phyloP scores from a whole-genome alignment of 1,140 invertebrate genomes.

The Drosophila tani region DNA sequence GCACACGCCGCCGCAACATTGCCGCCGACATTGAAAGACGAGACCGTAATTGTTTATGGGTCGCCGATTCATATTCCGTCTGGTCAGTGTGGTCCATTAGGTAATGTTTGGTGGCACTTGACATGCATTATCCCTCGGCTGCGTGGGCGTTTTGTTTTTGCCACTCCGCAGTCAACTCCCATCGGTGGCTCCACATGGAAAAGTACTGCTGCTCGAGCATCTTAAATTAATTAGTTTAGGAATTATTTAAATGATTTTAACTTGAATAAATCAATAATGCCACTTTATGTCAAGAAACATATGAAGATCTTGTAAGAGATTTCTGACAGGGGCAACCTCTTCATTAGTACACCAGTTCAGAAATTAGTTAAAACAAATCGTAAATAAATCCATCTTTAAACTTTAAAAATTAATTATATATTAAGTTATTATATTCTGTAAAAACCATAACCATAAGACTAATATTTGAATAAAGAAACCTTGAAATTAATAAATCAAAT shows the following conservation, averaged over 20 bases:
- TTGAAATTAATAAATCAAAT: too few species aligned
- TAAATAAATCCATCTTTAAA: too few species aligned
- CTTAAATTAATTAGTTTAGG: not conserved
- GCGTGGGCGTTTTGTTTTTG: slow-evolving; percentile 65
- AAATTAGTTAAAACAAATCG: too few species aligned
- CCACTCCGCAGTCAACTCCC: slow-evolving; percentile 49
- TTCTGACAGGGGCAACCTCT: too few species aligned
- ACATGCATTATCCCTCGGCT: slow-evolving; percentile 41
- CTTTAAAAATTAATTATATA: too few species aligned
- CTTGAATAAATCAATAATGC: too few species aligned
- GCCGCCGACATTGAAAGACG: slow-evolving; percentile 73
- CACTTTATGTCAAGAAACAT: too few species aligned
- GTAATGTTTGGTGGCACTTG: slow-evolving; percentile 64
- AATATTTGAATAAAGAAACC: too few species aligned
- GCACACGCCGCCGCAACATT: slow-evolving; percentile 68
- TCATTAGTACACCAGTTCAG: too few species aligned
- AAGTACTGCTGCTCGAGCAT: not conserved
- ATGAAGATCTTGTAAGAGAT: too few species aligned
- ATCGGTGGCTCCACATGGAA: not conserved
- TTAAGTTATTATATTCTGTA: too few species aligned
- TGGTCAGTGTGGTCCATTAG: slow-evolving; percentile 81
- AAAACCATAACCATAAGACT: too few species aligned
- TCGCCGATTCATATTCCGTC: slow-evolving; percentile 28
- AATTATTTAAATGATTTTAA: not conserved
- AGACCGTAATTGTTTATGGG: slow-evolving; percentile 66